Evolutionary conservation across 2,797 vertebrate genomes (phyloP), one percentile per base, ranked within the genome.

Genomic region (Ctenochaetus hawaiiensis): DNA sequence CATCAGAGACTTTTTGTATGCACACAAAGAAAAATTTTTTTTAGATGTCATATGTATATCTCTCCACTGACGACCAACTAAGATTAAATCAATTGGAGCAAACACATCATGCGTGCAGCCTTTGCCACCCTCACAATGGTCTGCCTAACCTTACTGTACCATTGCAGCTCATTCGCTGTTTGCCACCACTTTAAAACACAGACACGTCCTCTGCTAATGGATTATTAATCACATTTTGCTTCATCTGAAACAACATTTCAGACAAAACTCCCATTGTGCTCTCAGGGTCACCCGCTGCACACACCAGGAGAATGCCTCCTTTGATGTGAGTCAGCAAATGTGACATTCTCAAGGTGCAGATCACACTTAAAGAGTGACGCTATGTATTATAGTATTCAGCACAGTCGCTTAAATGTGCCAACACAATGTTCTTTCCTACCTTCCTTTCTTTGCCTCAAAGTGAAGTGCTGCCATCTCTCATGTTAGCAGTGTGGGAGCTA

Each of bases 201-300:
- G 43, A 51, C 82, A 82, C 63, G 20, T 82, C 67, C 62, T 37
- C 62, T 47, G 16, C 85, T 86, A 88, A 90, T 91, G 86, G 81
- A 89, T 91, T 86, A 91, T 92, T 88, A 89, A 90, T 91, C 73
- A 80, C 45, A 77, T 72, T 82, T 84, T 67, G 45, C 82, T 80
- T 75, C 22, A 77, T 77, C 78, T 75, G 52, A 83, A 82, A 82
- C 69, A 84, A 72, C 68, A 82, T 73, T 80, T 81, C 67, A 82
- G 47, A 89, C 71, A 81, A 82, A 91, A 75, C 37, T 82, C 80
- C 67, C 43, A 53, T 71, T 89, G 80, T 84, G 66, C 52, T 78
- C 82, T 56, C 22, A 45, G 81, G 84, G 72, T 87, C 72, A 77
- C 5, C 16, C 1, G 2, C 41, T 45, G 64, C 30, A 34, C 51